A percentile compares a stretch with the other conserved stretches of the same genome.
Conservation (phyloP, 2,797 vertebrate species). For the Pangasius mekongensis region DNA sequence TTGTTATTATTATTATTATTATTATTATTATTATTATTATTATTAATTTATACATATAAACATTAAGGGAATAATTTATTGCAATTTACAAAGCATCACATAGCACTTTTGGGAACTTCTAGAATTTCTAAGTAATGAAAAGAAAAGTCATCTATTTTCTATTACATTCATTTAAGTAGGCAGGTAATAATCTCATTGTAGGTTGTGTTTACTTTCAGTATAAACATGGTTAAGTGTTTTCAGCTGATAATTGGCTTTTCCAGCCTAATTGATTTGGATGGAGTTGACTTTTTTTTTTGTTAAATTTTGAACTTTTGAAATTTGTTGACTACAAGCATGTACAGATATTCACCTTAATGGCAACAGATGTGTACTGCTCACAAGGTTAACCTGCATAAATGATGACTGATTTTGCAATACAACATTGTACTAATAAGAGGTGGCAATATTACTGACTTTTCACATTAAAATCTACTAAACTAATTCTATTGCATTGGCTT, state of each 20-base stretch:
- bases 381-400: background rate
- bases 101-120: background rate
- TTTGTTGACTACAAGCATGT: background rate
- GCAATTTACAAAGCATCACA: background rate
- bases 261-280: background rate
- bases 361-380: background rate
- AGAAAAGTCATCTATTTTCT: background rate
- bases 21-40: too few relatives aligned
- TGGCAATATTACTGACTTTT: background rate
- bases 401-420: background rate
- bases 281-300: background rate
- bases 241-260: background rate
- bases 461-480: background rate
- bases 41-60: background rate
- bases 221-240: background rate
- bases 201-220: background rate
- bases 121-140: background rate
- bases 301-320: background rate
- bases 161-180: background rate
- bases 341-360: background rate
- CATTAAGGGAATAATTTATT: background rate
- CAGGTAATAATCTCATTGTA: background rate
- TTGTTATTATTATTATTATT: background rate
- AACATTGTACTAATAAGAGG: background rate
- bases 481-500: background rate